Evolutionary conservation across 1,140 invertebrate genomes (phyloP).

Genomic region (Drosophila suzukii): DNA sequence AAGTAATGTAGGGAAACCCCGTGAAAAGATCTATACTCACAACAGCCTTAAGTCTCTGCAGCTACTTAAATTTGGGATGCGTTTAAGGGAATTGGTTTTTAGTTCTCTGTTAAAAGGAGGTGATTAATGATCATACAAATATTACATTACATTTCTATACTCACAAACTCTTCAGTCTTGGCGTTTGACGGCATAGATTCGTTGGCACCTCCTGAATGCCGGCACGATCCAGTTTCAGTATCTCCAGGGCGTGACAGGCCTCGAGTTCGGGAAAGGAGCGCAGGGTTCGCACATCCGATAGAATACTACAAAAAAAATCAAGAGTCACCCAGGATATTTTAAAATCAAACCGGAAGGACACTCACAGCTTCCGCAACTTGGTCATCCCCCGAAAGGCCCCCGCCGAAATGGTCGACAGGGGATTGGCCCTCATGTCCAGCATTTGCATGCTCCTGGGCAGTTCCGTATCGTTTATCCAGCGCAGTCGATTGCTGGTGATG

Average conservation of each 20-base stretch:
- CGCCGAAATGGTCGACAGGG: slow-evolving; percentile 87
- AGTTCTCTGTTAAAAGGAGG: slow-evolving; percentile 88
- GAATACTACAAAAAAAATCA: slow-evolving; percentile 87
- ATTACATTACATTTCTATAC: slow-evolving; percentile 81
- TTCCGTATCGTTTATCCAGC: slow-evolving; percentile 87
- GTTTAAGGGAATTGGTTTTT: slow-evolving; percentile 91
- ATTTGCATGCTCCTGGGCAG: slow-evolving; percentile 87
- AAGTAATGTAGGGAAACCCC: neutral
- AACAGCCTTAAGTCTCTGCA: slow-evolving; percentile 92
- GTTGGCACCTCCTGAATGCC: slow-evolving; percentile 89
- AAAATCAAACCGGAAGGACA: slow-evolving; percentile 54
- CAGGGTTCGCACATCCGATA: slow-evolving; percentile 93
- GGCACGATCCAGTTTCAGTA: slow-evolving; percentile 92
- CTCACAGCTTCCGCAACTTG: slow-evolving; percentile 90
- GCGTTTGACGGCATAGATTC: slow-evolving; percentile 91
- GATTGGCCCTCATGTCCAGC: slow-evolving; percentile 90
- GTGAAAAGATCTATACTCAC: slow-evolving; percentile 88
- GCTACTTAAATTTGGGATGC: slow-evolving; percentile 89
- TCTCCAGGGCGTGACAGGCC: slow-evolving; percentile 90
- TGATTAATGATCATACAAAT: neutral
- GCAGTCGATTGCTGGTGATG: slow-evolving; percentile 89
- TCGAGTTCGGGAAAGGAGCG: slow-evolving; percentile 92
- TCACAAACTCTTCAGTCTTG: slow-evolving; percentile 94
- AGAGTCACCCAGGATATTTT: neutral
- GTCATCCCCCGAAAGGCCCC: slow-evolving; percentile 88